These are phyloP conservation scores for Sesamia inferens DNA, from an alignment of 2,888 invertebrate genomes.

Conservation along the genomic window DNA sequence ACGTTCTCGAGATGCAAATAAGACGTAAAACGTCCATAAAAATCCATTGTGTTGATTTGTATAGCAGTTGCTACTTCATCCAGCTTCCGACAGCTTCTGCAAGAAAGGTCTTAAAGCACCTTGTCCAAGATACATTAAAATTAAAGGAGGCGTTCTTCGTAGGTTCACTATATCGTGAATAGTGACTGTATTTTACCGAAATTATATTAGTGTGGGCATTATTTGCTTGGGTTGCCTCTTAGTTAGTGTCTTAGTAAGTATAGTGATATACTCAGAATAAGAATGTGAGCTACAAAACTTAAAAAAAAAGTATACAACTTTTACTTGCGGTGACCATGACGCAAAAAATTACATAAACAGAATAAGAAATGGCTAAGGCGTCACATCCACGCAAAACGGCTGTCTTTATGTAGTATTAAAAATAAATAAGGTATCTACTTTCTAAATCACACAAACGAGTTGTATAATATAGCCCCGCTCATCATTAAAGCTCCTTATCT, in stretches of 20 bases:
- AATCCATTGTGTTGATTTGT: slow-evolving; percentile 57
- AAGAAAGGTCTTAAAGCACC: slow-evolving; percentile 21
- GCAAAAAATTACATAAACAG: too few species aligned
- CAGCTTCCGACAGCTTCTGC: slow-evolving; percentile 10
- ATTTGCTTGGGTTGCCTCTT: neutral
- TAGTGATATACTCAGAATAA: neutral
- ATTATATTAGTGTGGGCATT: neutral
- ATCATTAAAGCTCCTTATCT: neutral
- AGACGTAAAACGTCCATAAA: slow-evolving; percentile 46
- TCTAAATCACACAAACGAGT: neutral
- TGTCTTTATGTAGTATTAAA: neutral
- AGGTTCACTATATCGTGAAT: slow-evolving; percentile 21
- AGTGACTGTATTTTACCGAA: slow-evolving; percentile 10
- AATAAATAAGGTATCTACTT: neutral
- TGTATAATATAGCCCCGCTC: neutral
- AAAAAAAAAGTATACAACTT: too few species aligned
- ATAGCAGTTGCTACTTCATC: slow-evolving; percentile 34
- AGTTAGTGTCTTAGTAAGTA: too few species aligned
- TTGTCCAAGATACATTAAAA: slow-evolving; percentile 42
- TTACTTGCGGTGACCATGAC: too few species aligned
- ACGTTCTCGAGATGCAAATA: slow-evolving; percentile 52
- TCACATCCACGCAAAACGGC: too few species aligned
- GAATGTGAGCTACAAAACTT: neutral
- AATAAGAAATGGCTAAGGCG: too few species aligned
- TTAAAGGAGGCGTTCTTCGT: slow-evolving; percentile 35